A percentile compares a stretch with the other conserved stretches of the same genome.
These are phyloP conservation scores for Atherinosoma microstoma DNA, from an alignment of 2,797 vertebrate species.

Conservation along the genomic window DNA sequence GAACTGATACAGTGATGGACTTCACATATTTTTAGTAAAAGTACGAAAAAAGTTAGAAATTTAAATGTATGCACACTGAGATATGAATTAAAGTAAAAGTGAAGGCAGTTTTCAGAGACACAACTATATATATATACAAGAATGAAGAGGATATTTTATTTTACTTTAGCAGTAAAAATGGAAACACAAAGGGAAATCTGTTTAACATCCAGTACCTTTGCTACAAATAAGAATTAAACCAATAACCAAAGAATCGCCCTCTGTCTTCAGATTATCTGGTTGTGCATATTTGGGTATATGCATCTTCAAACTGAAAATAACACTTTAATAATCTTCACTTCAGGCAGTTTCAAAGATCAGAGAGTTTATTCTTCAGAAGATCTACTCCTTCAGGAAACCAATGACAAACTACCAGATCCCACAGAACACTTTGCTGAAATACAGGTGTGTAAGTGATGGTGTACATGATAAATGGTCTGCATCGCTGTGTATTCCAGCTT, in stretches of 20 bases:
- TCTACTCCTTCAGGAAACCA: constrained; percentile 93
- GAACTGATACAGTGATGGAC: not conserved
- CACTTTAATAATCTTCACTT: fast-evolving
- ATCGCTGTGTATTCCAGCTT: no score
- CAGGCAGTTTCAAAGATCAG: constrained; percentile 94
- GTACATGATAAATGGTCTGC: no score
- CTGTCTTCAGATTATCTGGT: not conserved
- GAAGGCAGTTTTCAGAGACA: no score
- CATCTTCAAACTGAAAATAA: no score
- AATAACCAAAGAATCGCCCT: not conserved
- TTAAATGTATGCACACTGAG: not conserved
- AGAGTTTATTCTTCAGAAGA: constrained; percentile 94
- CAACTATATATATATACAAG: not conserved
- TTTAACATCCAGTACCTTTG: not conserved
- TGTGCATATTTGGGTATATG: not conserved
- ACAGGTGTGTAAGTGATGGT: constrained; percentile 79
- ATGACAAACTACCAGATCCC: constrained; percentile 99
- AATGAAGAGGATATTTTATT: not conserved
- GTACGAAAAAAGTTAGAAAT: not conserved
- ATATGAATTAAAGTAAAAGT: not conserved
- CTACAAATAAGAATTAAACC: not conserved
- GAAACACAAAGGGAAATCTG: not conserved
- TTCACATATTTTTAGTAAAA: no score
- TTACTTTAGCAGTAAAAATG: not conserved
- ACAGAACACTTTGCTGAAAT: constrained; percentile 92